Conservation (phyloP, 2,797 vertebrate genomes). For the Acanthurus lineatus region DNA sequence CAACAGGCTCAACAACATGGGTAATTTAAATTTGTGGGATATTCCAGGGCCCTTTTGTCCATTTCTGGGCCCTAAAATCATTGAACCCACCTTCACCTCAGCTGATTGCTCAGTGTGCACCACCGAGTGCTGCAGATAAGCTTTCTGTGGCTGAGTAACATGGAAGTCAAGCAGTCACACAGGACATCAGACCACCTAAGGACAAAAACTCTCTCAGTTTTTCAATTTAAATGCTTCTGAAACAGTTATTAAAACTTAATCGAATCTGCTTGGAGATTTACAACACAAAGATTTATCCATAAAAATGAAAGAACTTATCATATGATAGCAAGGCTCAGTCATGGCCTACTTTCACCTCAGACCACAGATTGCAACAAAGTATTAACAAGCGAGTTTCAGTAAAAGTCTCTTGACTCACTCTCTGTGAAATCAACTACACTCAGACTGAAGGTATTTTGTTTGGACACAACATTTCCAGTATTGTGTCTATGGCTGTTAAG, state of each 20-base stretch:
- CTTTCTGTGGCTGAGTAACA: neutral
- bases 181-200: neutral
- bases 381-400: neutral
- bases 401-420: neutral
- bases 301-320: conserved; percentile 12
- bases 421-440: conserved; percentile 10
- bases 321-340: neutral
- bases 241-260: neutral
- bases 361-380: conserved; percentile 6
- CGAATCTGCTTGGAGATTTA: conserved; percentile 8
- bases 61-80: neutral
- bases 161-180: neutral
- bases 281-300: conserved; percentile 2
- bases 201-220: neutral
- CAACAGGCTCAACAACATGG: neutral
- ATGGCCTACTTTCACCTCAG: neutral
- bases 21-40: neutral
- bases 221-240: neutral
- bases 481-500: conserved; percentile 8
- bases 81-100: neutral
- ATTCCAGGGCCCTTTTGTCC: neutral
- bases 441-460: neutral
- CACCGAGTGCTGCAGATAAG: neutral
- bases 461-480: conserved; percentile 28
- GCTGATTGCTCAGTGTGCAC: neutral